phyloP scores from a whole-genome alignment of 2,888 invertebrate genomes.

The Deilephila elpenor region DNA sequence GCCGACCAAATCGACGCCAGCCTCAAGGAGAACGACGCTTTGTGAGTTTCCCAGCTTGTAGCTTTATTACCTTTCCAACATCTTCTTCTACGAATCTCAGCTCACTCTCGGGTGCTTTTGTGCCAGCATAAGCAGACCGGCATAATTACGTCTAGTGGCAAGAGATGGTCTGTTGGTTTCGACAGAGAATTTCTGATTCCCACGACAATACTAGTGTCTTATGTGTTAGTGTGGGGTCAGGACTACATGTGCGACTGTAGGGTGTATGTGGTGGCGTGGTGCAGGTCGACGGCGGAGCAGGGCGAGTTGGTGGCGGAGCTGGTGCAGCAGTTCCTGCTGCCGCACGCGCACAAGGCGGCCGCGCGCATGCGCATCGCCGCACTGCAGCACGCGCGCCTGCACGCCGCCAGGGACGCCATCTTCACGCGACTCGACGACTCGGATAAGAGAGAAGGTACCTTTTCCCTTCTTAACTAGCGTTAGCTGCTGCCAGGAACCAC shows the following conservation, averaged over 20 bases:
- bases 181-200: too few relatives aligned
- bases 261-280: background rate
- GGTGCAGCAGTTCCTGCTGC: slow-evolving; percentile 85
- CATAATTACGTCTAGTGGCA: too few relatives aligned
- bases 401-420: slow-evolving; percentile 57
- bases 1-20: slow-evolving; percentile 56
- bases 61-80: too few relatives aligned
- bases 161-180: too few relatives aligned
- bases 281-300: slow-evolving; percentile 75
- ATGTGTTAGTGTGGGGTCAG: too few relatives aligned
- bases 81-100: too few relatives aligned
- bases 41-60: slow-evolving; percentile 53
- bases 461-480: too few relatives aligned
- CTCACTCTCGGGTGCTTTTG: too few relatives aligned
- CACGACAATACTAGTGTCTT: too few relatives aligned
- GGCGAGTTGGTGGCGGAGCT: slow-evolving; percentile 84
- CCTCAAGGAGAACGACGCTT: slow-evolving; percentile 49
- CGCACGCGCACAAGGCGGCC: slow-evolving; percentile 73
- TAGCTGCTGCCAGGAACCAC: too few relatives aligned
- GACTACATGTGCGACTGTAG: too few relatives aligned
- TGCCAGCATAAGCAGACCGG: too few relatives aligned
- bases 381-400: slow-evolving; percentile 55
- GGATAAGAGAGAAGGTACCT: slow-evolving; percentile 51
- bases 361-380: slow-evolving; percentile 55
- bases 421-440: slow-evolving; percentile 63